A percentile compares a stretch with the other conserved stretches of the same genome.
These are phyloP conservation scores for Spheniscus mendiculus DNA, from an alignment of 2,113 vertebrate species.

Conservation along the genomic window DNA sequence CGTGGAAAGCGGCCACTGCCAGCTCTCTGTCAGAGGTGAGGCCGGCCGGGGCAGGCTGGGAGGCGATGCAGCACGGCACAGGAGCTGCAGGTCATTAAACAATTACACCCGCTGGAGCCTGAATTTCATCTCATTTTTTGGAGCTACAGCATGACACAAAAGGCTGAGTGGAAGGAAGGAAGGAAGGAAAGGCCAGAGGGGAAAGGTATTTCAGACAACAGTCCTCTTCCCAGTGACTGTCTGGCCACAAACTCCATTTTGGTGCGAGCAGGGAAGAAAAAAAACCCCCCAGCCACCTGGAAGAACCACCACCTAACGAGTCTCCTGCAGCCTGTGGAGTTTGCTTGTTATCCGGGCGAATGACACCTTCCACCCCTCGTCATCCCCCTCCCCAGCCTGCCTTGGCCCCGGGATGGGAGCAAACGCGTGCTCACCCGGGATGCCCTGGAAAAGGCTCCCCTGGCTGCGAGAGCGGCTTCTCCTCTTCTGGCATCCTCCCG, in stretches of 20 bases:
- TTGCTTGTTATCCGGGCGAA: not conserved
- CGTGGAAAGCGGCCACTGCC: not conserved
- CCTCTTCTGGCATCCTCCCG: not conserved
- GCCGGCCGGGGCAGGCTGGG: not conserved
- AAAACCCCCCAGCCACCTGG: no score
- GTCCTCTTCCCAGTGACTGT: not conserved
- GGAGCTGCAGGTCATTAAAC: not conserved
- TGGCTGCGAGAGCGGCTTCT: no score
- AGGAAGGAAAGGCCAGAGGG: not conserved
- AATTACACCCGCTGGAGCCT: not conserved
- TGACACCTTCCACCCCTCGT: fast-evolving
- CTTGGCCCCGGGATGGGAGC: not conserved
- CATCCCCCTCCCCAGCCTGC: not conserved
- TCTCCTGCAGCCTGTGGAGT: not conserved
- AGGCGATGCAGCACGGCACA: not conserved
- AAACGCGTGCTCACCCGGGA: not conserved
- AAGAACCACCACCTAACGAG: no score
- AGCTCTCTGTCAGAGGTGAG: not conserved
- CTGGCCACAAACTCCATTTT: not conserved
- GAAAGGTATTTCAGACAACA: not conserved
- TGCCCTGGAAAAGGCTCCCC: not conserved
- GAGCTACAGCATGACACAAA: not conserved
- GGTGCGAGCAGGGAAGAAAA: no score
- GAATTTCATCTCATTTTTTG: not conserved
- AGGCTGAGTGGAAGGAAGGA: not conserved